Base-by-base conservation (phyloP, 1,140 invertebrate species). In the Cecropterus lyciades region DNA sequence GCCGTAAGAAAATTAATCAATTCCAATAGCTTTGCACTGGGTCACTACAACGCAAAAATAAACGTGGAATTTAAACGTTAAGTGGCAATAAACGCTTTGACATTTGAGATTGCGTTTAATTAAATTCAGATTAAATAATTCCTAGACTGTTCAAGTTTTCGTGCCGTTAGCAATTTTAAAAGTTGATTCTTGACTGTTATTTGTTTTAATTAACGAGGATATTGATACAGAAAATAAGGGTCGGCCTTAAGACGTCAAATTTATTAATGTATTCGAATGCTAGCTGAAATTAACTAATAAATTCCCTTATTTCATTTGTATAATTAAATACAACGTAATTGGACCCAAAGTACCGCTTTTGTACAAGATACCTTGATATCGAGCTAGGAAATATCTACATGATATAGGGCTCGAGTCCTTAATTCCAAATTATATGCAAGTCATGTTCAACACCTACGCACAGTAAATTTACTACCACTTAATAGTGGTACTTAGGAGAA, bases 81-180 rank as follows among this genome's bases (percentile, higher is more conserved):
- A 40, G n/a, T 9, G 37, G 37, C 37, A 9, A 3, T 40, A 11
- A 40, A n/a, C 7, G 37, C 37, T 14, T 14, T 43, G n/a, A 14
- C 40, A 43, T 14, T 43, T 13, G 10, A 43, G 3, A 14, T 14
- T 43, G 40, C 40, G n/a, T 43, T 43, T 43, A 43, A 43, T 43
- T 43, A 43, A 43, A 43, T 5, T 43, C n/a, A 43, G 14, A 43
- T 43, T 37, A 37, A 37, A 37, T 37, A 2, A 37, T 37, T 37
- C 3, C 33, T 10, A 11, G 33, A 6, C 0, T 37, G 33, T 10
- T n/a, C 33, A 10, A 37, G 33, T 37, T 37, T 37, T 37, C 11
- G 10, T 37, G 33, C 11, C 1, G 33, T 37, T 37, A 11, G 7
- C 7, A 37, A 37, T 9, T 37, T 37, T 37, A 37, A 37, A 10